These are phyloP conservation scores for Limosa lapponica DNA, from an alignment of 2,797 vertebrate genomes.

Conservation along the genomic window DNA sequence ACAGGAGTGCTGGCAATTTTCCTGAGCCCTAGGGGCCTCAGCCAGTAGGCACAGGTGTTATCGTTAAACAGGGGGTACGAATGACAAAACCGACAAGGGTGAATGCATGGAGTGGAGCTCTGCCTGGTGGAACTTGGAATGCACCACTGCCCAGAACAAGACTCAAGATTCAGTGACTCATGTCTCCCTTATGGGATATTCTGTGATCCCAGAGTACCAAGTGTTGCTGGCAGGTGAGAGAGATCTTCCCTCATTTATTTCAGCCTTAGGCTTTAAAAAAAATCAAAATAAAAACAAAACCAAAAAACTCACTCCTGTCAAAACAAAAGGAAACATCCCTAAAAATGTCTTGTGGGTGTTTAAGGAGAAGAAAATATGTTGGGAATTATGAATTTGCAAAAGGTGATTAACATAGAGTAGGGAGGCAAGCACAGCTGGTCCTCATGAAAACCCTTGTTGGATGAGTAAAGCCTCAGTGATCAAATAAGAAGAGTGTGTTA, in stretches of 20 bases:
- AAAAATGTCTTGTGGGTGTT: background rate
- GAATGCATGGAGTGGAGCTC: background rate
- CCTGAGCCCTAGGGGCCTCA: background rate
- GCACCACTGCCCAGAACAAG: background rate
- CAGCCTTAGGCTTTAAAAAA: background rate
- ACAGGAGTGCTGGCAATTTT: background rate
- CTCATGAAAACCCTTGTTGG: background rate
- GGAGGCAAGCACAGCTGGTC: background rate
- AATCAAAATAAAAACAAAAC: background rate
- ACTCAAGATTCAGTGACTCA: accelerated
- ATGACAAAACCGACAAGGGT: accelerated
- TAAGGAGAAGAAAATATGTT: background rate
- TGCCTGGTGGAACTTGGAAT: accelerated
- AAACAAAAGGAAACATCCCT: background rate
- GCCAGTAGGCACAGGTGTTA: background rate
- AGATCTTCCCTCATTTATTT: background rate
- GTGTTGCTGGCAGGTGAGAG: background rate
- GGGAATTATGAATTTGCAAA: background rate
- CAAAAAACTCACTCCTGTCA: background rate
- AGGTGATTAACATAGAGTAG: background rate
- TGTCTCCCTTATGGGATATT: accelerated
- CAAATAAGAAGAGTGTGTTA: background rate
- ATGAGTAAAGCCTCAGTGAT: background rate
- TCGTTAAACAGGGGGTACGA: accelerated
- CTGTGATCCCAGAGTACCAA: background rate